phyloP scores from a whole-genome alignment of 2,113 vertebrate species.

The Ciconia boyciana region DNA sequence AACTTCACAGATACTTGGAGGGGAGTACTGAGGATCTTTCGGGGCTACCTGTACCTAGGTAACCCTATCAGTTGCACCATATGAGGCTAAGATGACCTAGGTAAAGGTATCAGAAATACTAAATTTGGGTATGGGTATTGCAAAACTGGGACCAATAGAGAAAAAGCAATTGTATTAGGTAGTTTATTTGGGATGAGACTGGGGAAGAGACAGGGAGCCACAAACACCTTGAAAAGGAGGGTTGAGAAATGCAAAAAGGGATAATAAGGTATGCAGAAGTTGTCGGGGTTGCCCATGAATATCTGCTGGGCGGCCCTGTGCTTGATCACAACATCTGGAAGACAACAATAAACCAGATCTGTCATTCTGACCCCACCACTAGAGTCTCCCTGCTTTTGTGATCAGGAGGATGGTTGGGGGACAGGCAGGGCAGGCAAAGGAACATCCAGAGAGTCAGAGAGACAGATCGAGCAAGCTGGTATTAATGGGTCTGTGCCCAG shows the following conservation, averaged over 20 bases:
- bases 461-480: accelerated
- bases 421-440: not conserved
- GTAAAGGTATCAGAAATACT: not conserved
- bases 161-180: not conserved
- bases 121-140: not conserved
- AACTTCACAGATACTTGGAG: not conserved
- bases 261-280: not conserved
- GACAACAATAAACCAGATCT: not conserved
- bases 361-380: not conserved
- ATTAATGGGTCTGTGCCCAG: not conserved
- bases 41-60: not conserved
- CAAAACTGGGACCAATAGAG: not conserved
- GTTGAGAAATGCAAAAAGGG: not conserved
- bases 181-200: not conserved
- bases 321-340: not conserved
- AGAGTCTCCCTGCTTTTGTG: not conserved
- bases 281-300: not conserved
- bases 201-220: not conserved
- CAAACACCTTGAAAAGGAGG: not conserved
- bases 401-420: accelerated
- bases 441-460: not conserved
- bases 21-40: not conserved
- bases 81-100: not conserved
- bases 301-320: not conserved
- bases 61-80: not conserved